phyloP scores from a whole-genome alignment of 2,888 invertebrate genomes.

The Calliopum simillimum region DNA sequence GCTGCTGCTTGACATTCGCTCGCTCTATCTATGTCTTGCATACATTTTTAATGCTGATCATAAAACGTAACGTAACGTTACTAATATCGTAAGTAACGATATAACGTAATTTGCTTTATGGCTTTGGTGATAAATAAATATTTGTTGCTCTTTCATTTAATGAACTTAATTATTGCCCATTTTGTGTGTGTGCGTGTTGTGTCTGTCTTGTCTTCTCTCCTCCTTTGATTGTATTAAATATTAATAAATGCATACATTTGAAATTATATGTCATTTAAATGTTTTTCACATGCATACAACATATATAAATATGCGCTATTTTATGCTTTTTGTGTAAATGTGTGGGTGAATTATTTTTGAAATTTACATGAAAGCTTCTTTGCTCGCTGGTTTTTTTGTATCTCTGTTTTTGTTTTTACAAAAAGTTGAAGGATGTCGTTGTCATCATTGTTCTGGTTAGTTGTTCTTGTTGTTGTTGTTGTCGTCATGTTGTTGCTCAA shows the following conservation, averaged over 20 bases:
- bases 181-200: background rate
- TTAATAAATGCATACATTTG: too few relatives aligned
- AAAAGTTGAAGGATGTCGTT: background rate
- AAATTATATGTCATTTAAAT: too few relatives aligned
- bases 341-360: background rate
- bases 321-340: background rate
- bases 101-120: background rate
- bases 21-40: background rate
- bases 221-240: too few relatives aligned
- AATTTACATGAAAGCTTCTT: conserved; percentile 1
- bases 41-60: background rate
- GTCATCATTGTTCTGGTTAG: background rate
- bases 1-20: background rate
- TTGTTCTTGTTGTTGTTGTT: background rate
- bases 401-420: background rate
- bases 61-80: too few relatives aligned
- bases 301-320: background rate
- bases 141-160: background rate
- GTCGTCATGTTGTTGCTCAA: background rate
- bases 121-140: background rate
- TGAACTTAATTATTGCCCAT: conserved; percentile 2
- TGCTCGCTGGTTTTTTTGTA: background rate
- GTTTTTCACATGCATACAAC: too few relatives aligned
- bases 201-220: background rate
- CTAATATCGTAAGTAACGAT: too few relatives aligned